Evolutionary conservation across 2,888 invertebrate species (phyloP), one percentile per base, ranked within the genome.

Genomic region (Hemithea aestivaria): DNA sequence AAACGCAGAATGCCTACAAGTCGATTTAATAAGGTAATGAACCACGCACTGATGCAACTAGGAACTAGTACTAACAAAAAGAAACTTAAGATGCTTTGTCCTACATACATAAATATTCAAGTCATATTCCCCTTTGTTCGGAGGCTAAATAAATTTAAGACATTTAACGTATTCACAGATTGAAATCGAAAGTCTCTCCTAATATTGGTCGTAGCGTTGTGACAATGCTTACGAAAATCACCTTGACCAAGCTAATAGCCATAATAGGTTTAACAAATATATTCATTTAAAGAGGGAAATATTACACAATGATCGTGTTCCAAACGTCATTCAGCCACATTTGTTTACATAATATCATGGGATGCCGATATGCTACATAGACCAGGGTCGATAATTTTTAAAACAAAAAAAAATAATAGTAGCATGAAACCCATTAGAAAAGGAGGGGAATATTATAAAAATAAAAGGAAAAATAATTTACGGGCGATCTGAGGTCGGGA

Each of bases 181-280:
- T 38, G 46, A 56, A 51, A 58, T 53, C 45, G 48, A 57, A 58
- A 61, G 56, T 48, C 28, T 39, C 51, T 50, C 44, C 45, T 49
- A 58, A 60, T 58, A 57, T 58, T 54, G 51, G 41, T 45, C 48
- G 43, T 43, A 51, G 47, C 56, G 53, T 57, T 67, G 66, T 72
- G 70, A 71, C 69, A 74, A 70, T 67, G 58, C 64, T 80, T 74
- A 73, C 77, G 73, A 82, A 78, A 79, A 79, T 54, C 56, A 49
- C 81, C 83, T 84, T 84, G 82, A 76, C 73, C 73, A 69, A 73
- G 65, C 71, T 73, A 75, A 72, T 66, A 61, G 68, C 49, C 62
- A 76, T 76, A 81, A 83, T 72, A 69, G 58, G 62, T 77, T 73
- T 59, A 57, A 71, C 77, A 84, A 83, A 84, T 73, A 82, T 73